Evolutionary conservation across 2,113 vertebrate genomes (phyloP).

Genomic region (Macroglossus sobrinus): DNA sequence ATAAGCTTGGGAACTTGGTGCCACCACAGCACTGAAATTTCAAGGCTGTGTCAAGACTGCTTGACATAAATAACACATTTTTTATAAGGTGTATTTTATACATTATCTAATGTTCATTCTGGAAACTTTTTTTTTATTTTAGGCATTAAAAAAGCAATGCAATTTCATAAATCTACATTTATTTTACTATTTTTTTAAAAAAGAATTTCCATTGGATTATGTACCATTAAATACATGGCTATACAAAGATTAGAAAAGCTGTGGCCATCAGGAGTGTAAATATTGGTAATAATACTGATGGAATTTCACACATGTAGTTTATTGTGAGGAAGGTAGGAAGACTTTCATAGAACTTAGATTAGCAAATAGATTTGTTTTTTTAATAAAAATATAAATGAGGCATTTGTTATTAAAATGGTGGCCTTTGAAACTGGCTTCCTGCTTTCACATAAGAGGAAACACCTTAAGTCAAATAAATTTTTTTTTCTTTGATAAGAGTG

Average conservation of each 20-base stretch:
- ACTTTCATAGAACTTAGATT: conserved; percentile 44
- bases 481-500: conserved; percentile 57
- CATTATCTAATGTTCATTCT: neutral
- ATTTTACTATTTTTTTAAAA: conserved; percentile 37
- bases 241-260: conserved; percentile 55
- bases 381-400: conserved; percentile 31
- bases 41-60: neutral
- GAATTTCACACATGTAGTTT: conserved; percentile 52
- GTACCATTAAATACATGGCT: conserved; percentile 48
- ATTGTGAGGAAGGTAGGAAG: conserved; percentile 49
- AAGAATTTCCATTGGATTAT: conserved; percentile 36
- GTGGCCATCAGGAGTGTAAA: conserved; percentile 54
- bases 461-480: conserved; percentile 12
- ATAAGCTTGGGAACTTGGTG: neutral
- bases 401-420: conserved; percentile 41
- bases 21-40: neutral
- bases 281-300: conserved; percentile 60
- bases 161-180: conserved; percentile 31
- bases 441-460: conserved; percentile 8
- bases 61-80: neutral
- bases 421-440: conserved; percentile 28
- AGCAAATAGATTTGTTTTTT: conserved; percentile 41
- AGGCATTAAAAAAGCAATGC: neutral
- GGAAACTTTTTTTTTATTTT: conserved; percentile 1
- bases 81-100: conserved; percentile 30